phyloP scores from a whole-genome alignment of 2,888 invertebrate species.

The Biston betularia region DNA sequence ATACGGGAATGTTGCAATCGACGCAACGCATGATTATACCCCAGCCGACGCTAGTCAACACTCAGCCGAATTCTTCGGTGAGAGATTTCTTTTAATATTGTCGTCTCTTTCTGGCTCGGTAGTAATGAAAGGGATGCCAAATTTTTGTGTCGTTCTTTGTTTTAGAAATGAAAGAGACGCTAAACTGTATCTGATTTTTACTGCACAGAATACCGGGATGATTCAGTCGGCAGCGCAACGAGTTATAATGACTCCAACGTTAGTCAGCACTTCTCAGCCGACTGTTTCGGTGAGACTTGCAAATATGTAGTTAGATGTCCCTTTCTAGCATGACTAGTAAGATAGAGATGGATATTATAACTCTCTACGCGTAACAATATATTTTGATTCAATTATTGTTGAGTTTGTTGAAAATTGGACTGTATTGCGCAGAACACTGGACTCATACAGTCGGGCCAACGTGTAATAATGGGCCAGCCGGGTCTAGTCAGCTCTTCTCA shows the following conservation, averaged over 20 bases:
- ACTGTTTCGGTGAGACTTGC: constrained; percentile 10
- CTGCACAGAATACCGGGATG: constrained; percentile 17
- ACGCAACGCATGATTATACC: constrained; percentile 79
- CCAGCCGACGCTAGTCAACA: constrained; percentile 77
- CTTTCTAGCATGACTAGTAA: constrained; percentile 9
- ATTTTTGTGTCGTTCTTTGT: neutral
- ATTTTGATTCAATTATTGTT: too few relatives aligned
- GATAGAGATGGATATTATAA: constrained; percentile 9
- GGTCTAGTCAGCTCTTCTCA: constrained; percentile 28
- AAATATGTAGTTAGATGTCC: neutral
- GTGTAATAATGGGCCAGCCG: constrained; percentile 27
- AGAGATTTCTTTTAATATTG: constrained; percentile 7
- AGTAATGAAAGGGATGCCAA: neutral
- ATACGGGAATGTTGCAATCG: constrained; percentile 80
- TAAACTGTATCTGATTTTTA: constrained; percentile 6
- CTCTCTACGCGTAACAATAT: too few relatives aligned
- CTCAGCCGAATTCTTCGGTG: constrained; percentile 61
- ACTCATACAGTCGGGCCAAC: constrained; percentile 23
- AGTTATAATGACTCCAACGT: constrained; percentile 16
- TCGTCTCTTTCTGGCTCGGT: constrained; percentile 9
- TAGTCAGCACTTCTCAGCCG: constrained; percentile 19
- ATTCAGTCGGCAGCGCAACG: constrained; percentile 10
- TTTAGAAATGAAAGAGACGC: neutral
- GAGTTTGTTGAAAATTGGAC: too few relatives aligned
- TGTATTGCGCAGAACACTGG: constrained; percentile 20